Evolutionary conservation across 2,113 vertebrate species (phyloP), one percentile per base, ranked within the genome.

Genomic region (Physeter macrocephalus): DNA sequence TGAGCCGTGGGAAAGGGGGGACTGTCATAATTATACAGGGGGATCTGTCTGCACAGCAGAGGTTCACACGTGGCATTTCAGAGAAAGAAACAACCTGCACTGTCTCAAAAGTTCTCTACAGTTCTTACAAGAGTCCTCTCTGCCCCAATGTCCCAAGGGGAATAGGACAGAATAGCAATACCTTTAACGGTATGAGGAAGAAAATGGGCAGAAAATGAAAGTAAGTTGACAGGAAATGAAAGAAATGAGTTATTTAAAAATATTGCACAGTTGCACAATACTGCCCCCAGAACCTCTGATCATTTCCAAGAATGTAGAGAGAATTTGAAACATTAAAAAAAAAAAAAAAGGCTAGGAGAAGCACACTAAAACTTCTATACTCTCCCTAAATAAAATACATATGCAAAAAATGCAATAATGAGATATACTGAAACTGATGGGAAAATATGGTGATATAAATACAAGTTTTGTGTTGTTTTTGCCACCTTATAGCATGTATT

Each of bases 191-290:
- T 93, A 77, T 86, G 71, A 86, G 66, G 90, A 93, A 95, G 92
- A 96, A 97, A 97, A 95, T 91, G 78, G 89, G 78, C 95, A 95
- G 96, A 91, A 96, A 97, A 96, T 96, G 90, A 97, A 96, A 98
- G 91, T 46, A 96, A 86, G 93, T 67, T 97, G 95, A 93, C 96
- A 93, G 89, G 87, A 59, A 93, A 96, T 74, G 89, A 89, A 93
- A 93, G 80, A 97, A 97, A 94, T 95, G 95, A 96, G 96, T 97
- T 97, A 96, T 97, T 96, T 97, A 57, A 95, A 97, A 97, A 96
- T 94, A 92, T 72, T 84, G 87, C 69, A 64, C 80, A 31, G 87
- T 93, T 93, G 92, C 15, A 89, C 87, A 95, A 15, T 64, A 82
- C 57, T 59, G 95, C 96, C 93, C 74, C 90, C 64, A 94, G 97